phyloP scores from a whole-genome alignment of 2,888 invertebrate species.

The Panzeria rudis region DNA sequence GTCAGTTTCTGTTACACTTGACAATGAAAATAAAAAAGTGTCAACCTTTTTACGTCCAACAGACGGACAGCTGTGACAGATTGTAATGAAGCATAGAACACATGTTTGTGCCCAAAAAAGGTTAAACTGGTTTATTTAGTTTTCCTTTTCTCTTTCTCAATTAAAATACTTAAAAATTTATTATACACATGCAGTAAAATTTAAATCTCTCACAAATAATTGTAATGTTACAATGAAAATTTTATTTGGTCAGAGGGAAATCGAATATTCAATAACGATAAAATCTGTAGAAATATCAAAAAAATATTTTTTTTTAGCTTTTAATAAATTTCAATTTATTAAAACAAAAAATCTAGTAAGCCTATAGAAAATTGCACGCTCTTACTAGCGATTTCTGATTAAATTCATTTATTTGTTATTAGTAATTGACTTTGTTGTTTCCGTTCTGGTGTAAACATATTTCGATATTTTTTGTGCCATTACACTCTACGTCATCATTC shows the following conservation, averaged over 20 bases:
- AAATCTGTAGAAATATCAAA: background rate
- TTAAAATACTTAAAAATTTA: background rate
- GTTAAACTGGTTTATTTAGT: conserved; percentile 32
- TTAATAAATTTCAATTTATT: background rate
- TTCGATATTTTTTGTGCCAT: no score
- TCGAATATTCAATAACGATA: background rate
- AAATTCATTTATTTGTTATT: no score
- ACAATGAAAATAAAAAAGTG: conserved; percentile 62
- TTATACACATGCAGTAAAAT: background rate
- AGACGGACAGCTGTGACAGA: conserved; percentile 32
- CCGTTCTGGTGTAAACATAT: no score
- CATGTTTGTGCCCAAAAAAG: conserved; percentile 32
- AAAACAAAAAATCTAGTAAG: background rate
- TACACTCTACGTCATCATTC: no score
- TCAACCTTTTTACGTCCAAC: conserved; percentile 29
- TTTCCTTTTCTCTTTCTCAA: background rate
- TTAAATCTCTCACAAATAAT: background rate
- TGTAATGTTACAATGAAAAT: background rate
- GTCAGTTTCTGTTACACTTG: conserved; percentile 63
- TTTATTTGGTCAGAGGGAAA: background rate
- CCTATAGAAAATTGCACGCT: background rate
- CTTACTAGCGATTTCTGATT: no score
- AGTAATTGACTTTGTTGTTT: no score
- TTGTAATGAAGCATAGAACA: conserved; percentile 11
- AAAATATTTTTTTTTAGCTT: background rate